Conservation (phyloP, 2,797 vertebrate species). For the Carduelis carduelis region DNA sequence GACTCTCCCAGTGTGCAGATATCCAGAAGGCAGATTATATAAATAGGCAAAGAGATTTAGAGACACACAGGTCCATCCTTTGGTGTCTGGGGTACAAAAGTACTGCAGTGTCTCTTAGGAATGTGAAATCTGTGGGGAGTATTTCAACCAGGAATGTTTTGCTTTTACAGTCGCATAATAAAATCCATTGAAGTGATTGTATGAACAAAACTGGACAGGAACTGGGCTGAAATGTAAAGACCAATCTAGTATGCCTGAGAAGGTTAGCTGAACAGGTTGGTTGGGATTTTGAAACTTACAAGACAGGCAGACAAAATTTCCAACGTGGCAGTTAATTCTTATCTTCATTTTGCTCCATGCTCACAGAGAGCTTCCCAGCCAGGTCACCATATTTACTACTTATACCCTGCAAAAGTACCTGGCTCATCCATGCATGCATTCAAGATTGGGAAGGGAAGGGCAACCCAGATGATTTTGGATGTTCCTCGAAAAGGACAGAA, state of each 20-base stretch:
- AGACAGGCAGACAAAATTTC: not conserved
- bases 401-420: not conserved
- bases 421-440: accelerated
- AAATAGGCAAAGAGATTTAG: not conserved
- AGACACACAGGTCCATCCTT: not conserved
- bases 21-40: not conserved
- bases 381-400: not conserved
- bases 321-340: not conserved
- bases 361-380: not conserved
- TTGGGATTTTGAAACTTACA: not conserved
- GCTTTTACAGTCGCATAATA: not conserved
- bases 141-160: not conserved
- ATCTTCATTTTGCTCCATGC: not conserved
- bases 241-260: not conserved
- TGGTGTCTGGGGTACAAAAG: not conserved
- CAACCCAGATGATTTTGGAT: not conserved
- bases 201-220: not conserved
- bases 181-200: not conserved
- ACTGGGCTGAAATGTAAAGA: not conserved
- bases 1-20: not conserved
- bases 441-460: accelerated
- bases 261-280: not conserved
- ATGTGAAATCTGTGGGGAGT: accelerated
- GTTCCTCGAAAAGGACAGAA: not conserved
- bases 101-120: not conserved